A percentile compares a stretch with the other conserved stretches of the same genome.
phyloP scores from a whole-genome alignment of 92 coral and sea anemone genomes.

The Chrysogorgia sp. region DNA sequence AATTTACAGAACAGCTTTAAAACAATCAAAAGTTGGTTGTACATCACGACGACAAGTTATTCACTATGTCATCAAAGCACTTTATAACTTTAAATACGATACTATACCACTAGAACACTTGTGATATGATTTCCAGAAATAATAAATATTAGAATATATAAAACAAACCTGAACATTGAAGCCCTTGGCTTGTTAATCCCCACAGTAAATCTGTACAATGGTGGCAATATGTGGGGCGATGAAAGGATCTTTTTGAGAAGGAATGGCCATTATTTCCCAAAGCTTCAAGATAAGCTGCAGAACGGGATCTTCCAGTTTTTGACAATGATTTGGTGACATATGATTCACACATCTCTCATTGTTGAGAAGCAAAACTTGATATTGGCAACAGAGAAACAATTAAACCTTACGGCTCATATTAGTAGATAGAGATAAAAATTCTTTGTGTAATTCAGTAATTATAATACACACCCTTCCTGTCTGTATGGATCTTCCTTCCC shows the following conservation, averaged over 20 bases:
- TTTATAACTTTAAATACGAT: background rate
- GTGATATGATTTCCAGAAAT: background rate
- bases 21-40: no score
- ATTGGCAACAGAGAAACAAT: background rate
- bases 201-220: conserved; percentile 93
- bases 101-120: no score
- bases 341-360: background rate
- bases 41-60: background rate
- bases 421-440: background rate
- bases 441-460: no score
- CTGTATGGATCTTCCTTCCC: no score
- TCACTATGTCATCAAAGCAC: background rate
- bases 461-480: no score
- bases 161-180: conserved; percentile 83
- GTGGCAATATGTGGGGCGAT: conserved; percentile 89
- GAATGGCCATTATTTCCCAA: conserved; percentile 98
- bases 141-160: background rate
- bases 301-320: conserved; percentile 21
- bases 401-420: background rate
- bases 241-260: conserved; percentile 74
- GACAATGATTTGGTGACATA: conserved; percentile 6
- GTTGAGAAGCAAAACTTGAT: background rate
- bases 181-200: conserved; percentile 94
- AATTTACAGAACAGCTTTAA: no score
- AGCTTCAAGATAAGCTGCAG: conserved; percentile 56